These are phyloP conservation scores for Bradypus variegatus DNA, from an alignment of 2,797 vertebrate genomes.

Conservation along the genomic window DNA sequence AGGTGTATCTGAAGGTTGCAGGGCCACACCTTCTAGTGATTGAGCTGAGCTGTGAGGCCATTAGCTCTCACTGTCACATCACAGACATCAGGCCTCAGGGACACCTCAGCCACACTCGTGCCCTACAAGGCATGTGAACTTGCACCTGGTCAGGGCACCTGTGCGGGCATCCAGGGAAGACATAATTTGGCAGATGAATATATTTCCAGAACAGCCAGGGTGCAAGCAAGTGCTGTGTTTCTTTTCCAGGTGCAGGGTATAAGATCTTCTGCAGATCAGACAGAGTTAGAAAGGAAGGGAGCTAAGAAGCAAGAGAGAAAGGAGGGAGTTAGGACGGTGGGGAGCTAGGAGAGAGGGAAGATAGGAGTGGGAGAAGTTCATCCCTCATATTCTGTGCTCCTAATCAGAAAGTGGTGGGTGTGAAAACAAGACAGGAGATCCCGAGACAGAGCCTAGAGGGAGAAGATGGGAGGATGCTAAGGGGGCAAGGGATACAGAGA, in stretches of 20 bases:
- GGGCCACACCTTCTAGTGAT: no score
- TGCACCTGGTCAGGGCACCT: neutral
- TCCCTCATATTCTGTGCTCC: neutral
- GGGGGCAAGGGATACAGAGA: neutral
- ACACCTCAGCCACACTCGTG: neutral
- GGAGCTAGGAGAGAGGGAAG: neutral
- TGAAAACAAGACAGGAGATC: neutral
- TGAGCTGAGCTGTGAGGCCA: no score
- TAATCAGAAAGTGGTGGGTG: neutral
- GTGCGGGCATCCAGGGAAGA: neutral
- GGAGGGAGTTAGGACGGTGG: neutral
- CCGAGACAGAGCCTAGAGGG: neutral
- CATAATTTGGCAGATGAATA: neutral
- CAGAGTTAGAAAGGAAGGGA: neutral
- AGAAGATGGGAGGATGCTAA: neutral
- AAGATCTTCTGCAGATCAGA: neutral
- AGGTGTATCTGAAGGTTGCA: no score
- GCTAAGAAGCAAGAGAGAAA: neutral
- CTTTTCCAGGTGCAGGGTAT: neutral
- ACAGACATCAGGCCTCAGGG: neutral
- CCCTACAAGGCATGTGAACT: neutral
- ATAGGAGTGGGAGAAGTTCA: neutral
- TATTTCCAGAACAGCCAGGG: fast-evolving
- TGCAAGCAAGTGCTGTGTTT: neutral
- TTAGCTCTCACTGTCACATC: neutral